Evolutionary conservation across 2,113 vertebrate species (phyloP), one percentile per base, ranked within the genome.

Genomic region (Lampris megalopsis): DNA sequence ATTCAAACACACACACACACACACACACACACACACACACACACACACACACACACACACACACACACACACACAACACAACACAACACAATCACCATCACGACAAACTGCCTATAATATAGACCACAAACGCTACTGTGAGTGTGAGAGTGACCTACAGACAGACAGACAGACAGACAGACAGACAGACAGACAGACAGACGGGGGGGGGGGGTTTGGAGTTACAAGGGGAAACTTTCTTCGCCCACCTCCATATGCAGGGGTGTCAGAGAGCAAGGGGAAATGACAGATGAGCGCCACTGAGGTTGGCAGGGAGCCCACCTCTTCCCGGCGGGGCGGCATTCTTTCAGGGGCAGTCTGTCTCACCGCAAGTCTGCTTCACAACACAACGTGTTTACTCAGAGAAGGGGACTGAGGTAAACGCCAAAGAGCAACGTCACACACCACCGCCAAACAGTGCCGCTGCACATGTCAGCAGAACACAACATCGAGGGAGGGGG

Each of bases 261-360:
- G 10, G 68, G 77, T 72, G 77, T 83, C 68, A 71, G 73, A 81
- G 80, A 73, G 75, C 78, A 75, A 24, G 7, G 76, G 66, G 63
- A 42, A 43, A 2, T 37, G 9, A 7, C 3, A 50, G 38, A 47
- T 6, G n/a, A 73, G 38, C 11, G 8, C 47, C 6, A 35, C 57
- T 59, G 9, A 11, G 63, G 47, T n/a, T 59, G 54, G 24, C 48
- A 40, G 47, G 9, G 53, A 70, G n/a, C 53, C 38, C 48, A 6
- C 61, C 38, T 72, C 5, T 53, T 24, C 45, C 63, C 24, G 24
- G 24, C 24, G 24, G 24, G 24, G 24, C 24, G 24, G 24, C 24
- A 24, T 24, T 24, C 24, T 24, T 24, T 24, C 24, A 24, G 24
- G 24, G 24, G 24, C 24, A 24, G 24, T 24, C 24, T 24, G 24